Conservation (phyloP, 2,888 invertebrate species). For the Norana najaformis region DNA sequence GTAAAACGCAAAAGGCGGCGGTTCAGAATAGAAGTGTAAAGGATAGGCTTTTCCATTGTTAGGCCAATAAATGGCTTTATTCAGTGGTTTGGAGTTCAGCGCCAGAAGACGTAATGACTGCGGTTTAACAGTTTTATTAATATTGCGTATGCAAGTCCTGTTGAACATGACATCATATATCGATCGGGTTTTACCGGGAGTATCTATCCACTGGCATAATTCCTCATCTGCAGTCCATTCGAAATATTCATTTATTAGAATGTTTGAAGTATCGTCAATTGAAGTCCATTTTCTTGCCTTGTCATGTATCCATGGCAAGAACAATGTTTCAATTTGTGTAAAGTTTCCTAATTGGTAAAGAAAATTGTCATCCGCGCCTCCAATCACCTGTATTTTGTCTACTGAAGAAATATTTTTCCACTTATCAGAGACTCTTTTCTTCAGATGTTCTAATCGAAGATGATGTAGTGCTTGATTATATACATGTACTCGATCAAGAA, state of each 20-base stretch:
- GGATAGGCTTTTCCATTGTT: conserved; percentile 39
- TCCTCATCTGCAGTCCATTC: conserved; percentile 37
- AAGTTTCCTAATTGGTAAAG: too few relatives aligned
- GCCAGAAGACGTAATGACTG: conserved; percentile 36
- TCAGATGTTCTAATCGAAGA: too few relatives aligned
- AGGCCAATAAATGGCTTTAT: conserved; percentile 41
- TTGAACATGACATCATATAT: conserved; percentile 42
- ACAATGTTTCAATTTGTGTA: too few relatives aligned
- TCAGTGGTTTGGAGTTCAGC: conserved; percentile 41
- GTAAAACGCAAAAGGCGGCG: conserved; percentile 39
- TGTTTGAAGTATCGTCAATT: conserved; percentile 30
- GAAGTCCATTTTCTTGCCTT: conserved; percentile 33
- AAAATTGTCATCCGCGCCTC: too few relatives aligned
- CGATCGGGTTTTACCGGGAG: conserved; percentile 38
- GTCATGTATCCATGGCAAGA: too few relatives aligned
- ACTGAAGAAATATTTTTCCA: too few relatives aligned
- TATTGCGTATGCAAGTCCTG: conserved; percentile 34
- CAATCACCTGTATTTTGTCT: too few relatives aligned
- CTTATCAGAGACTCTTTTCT: too few relatives aligned
- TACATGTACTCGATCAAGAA: too few relatives aligned
- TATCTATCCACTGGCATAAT: conserved; percentile 40
- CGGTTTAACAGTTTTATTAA: conserved; percentile 3
- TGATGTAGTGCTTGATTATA: too few relatives aligned
- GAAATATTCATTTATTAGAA: conserved; percentile 39
- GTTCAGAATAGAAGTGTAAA: conserved; percentile 35